Conservation (phyloP, 2,113 vertebrate genomes). For the Bubalus kerabau region DNA sequence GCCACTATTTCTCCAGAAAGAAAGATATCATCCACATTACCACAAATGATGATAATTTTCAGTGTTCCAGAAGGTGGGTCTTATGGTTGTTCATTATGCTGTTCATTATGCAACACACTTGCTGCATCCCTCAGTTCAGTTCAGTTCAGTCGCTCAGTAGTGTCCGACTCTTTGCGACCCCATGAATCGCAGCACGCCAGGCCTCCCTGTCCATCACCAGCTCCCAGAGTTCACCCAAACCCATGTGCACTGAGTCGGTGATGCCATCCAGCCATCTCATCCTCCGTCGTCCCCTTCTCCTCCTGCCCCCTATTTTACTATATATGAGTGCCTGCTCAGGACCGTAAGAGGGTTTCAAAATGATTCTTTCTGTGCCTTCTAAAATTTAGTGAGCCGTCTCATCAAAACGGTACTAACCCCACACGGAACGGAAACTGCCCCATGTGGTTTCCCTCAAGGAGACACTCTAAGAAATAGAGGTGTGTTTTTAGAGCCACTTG, state of each 20-base stretch:
- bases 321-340: neutral
- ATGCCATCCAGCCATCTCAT: no score
- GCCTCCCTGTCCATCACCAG: no score
- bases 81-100: neutral
- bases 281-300: no score
- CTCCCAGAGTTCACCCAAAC: no score
- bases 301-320: neutral
- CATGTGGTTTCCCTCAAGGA: neutral
- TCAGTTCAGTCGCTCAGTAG: accelerated
- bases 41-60: neutral
- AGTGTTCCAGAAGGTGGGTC: neutral
- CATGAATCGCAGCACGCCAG: no score
- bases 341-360: neutral
- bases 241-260: no score
- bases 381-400: neutral
- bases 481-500: neutral
- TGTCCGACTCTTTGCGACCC: no score
- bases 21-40: neutral
- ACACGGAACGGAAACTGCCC: neutral
- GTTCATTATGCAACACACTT: neutral
- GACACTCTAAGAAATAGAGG: neutral
- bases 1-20: neutral
- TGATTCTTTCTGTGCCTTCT: neutral
- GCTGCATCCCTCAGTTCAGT: neutral
- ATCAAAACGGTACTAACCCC: neutral